phyloP scores from a whole-genome alignment of 2,797 vertebrate species.

The Masticophis lateralis region DNA sequence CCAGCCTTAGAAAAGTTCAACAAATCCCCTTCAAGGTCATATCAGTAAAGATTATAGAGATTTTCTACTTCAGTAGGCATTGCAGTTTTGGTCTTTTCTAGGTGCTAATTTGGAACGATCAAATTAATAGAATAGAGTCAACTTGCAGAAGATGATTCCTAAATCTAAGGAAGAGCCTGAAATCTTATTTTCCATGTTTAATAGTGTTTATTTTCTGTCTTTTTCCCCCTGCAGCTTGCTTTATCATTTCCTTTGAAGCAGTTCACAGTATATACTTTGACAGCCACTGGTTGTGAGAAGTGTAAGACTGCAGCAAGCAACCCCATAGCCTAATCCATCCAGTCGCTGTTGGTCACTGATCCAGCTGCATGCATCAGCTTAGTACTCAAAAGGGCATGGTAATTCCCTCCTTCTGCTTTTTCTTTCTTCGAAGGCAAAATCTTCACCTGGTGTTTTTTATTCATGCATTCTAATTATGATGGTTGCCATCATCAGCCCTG shows the following conservation, averaged over 20 bases:
- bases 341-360: slow-evolving; percentile 66
- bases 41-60: slow-evolving; percentile 64
- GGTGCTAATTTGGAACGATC: slow-evolving; percentile 25
- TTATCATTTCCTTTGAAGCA: slow-evolving; percentile 65
- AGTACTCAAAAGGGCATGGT: slow-evolving; percentile 75
- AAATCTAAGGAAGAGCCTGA: slow-evolving; percentile 43
- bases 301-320: slow-evolving; percentile 56
- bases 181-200: slow-evolving; percentile 34
- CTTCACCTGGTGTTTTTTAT: slow-evolving; percentile 83
- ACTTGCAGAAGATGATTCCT: slow-evolving; percentile 43
- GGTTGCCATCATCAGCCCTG: slow-evolving; percentile 77
- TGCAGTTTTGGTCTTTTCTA: slow-evolving; percentile 49
- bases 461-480: slow-evolving; percentile 76
- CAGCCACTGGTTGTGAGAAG: slow-evolving; percentile 66
- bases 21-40: slow-evolving; percentile 76
- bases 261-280: slow-evolving; percentile 59
- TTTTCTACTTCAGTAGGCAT: slow-evolving; percentile 57
- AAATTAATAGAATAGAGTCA: slow-evolving; percentile 47
- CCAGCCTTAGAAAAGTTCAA: slow-evolving; percentile 70
- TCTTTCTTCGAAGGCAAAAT: slow-evolving; percentile 73
- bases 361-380: slow-evolving; percentile 76
- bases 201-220: slow-evolving; percentile 64
- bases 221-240: slow-evolving; percentile 52
- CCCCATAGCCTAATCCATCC: slow-evolving; percentile 59
- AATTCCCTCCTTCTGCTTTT: slow-evolving; percentile 77